Conservation (phyloP, 2,113 vertebrate genomes). For the Hippopotamus amphibius region DNA sequence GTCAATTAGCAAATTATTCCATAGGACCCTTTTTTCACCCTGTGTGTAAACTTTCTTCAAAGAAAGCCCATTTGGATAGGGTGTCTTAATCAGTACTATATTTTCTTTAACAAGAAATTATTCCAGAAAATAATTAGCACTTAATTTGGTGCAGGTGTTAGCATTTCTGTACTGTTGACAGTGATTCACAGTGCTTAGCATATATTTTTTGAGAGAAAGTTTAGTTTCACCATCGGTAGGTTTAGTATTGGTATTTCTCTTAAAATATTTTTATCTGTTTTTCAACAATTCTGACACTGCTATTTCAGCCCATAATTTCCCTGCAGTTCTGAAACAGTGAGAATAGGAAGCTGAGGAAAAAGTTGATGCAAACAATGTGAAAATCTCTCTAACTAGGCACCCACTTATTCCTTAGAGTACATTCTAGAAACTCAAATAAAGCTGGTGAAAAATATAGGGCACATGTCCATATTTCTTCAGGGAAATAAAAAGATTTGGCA, state of each 20-base stretch:
- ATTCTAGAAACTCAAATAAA: not conserved
- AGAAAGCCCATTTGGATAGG: not conserved
- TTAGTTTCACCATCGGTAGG: not conserved
- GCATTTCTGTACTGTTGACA: not conserved
- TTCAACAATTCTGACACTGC: not conserved
- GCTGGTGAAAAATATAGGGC: not conserved
- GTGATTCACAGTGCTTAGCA: not conserved
- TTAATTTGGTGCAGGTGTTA: not conserved
- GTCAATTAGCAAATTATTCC: not conserved
- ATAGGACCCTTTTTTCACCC: too few species aligned
- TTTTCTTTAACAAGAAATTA: not conserved
- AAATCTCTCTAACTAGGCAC: not conserved
- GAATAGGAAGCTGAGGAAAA: not conserved
- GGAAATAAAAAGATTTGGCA: not conserved
- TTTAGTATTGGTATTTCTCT: not conserved
- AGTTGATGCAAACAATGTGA: not conserved
- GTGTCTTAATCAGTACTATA: not conserved
- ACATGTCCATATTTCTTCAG: not conserved
- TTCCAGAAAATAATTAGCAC: not conserved
- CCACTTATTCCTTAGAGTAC: not conserved
- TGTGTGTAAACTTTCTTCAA: not conserved
- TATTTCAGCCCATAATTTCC: not conserved
- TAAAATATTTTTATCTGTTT: not conserved
- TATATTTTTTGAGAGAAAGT: not conserved
- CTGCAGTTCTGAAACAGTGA: not conserved